These are phyloP conservation scores for Margaritifera margaritifera DNA, from an alignment of 2,888 invertebrate species.

Conservation along the genomic window DNA sequence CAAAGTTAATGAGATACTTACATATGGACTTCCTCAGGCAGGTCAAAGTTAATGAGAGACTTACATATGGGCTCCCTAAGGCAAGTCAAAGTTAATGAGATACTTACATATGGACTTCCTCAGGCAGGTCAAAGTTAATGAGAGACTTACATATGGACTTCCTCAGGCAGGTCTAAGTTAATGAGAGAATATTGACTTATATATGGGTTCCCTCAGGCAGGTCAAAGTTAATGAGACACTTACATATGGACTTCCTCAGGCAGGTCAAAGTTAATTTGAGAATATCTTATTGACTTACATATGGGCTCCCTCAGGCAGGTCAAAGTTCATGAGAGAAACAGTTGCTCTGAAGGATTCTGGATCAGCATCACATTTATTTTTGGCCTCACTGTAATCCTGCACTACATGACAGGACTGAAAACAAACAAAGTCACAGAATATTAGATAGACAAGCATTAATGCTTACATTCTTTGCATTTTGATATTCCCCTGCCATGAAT, in stretches of 20 bases:
- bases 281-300: slow-evolving; percentile 45
- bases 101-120: no score
- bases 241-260: no score
- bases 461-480: not conserved
- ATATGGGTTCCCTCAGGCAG: no score
- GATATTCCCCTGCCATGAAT: not conserved
- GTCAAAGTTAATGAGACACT: no score
- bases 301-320: slow-evolving; percentile 65
- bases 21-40: no score
- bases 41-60: slow-evolving; percentile 55
- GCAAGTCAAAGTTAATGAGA: no score
- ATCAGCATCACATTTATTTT: slow-evolving; percentile 68
- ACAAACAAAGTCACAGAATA: slow-evolving; percentile 18
- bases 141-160: no score
- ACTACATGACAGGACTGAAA: slow-evolving; percentile 74
- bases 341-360: slow-evolving; percentile 60
- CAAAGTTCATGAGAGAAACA: slow-evolving; percentile 58
- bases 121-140: no score
- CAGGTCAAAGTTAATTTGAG: no score
- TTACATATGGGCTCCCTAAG: slow-evolving; percentile 40
- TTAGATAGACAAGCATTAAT: not conserved
- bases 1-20: no score
- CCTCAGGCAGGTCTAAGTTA: no score
- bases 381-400: slow-evolving; percentile 72
- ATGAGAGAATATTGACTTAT: no score